Percentiles rank a stretch among this genome's conserved stretches.
Evolutionary conservation across 1,140 invertebrate genomes (phyloP).

Genomic region (Uloborus diversus): DNA sequence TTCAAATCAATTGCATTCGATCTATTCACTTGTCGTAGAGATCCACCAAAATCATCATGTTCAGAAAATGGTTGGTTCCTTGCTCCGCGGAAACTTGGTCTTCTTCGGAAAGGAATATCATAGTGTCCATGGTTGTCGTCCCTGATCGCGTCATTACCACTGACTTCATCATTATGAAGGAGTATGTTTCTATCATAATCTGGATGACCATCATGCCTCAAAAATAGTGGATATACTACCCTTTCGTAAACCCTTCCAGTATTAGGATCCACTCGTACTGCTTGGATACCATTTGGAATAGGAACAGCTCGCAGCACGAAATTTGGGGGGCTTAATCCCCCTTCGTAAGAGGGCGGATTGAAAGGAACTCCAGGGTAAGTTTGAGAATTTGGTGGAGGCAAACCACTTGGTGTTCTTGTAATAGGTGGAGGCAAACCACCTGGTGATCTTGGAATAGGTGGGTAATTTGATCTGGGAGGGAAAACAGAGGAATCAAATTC

Average conservation of each 20-base stretch:
- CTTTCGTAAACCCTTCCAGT: conserved; percentile 30
- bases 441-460: background rate
- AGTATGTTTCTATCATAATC: conserved; percentile 35
- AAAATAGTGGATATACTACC: conserved; percentile 20
- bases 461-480: background rate
- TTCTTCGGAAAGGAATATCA: background rate
- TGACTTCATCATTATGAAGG: conserved; percentile 43
- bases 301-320: conserved; percentile 41
- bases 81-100: background rate
- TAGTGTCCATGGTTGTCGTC: conserved; percentile 4
- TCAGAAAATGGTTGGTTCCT: background rate
- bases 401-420: background rate
- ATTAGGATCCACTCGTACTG: conserved; percentile 29
- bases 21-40: background rate
- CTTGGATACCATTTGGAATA: conserved; percentile 50
- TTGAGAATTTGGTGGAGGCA: background rate
- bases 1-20: background rate
- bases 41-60: background rate
- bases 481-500: conserved; percentile 12
- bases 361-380: background rate
- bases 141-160: background rate
- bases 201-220: conserved; percentile 21
- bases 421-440: too few species aligned
- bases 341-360: conserved; percentile 5
- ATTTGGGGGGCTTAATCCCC: background rate